Conservation (phyloP, 2,797 vertebrate species). For the Poeciliopsis turneri region DNA sequence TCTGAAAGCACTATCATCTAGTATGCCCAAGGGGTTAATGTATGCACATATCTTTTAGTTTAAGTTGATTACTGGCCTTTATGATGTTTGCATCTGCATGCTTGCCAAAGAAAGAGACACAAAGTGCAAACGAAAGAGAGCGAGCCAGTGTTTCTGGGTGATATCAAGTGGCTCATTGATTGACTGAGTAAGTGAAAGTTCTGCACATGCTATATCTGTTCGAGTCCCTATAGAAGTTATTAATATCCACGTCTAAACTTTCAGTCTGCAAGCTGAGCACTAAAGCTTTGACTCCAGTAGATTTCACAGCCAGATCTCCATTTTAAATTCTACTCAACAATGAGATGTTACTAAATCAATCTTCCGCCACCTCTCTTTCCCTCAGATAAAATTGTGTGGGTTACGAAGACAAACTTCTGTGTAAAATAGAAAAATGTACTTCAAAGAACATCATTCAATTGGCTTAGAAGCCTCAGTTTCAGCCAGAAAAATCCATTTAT, state of each 20-base stretch:
- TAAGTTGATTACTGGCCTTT: conserved; percentile 33
- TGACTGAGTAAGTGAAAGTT: conserved; percentile 10
- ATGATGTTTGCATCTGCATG: conserved; percentile 3
- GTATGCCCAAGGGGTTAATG: conserved; percentile 13
- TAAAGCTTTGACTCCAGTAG: conserved; percentile 18
- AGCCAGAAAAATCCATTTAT: conserved; percentile 50
- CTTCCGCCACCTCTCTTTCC: conserved; percentile 11
- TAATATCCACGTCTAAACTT: conserved; percentile 11
- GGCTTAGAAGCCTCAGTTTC: conserved; percentile 31
- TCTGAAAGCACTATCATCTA: conserved; percentile 13
- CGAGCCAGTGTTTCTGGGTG: neutral
- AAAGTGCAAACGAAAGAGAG: neutral
- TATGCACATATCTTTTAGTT: conserved; percentile 20
- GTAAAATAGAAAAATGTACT: conserved; percentile 49
- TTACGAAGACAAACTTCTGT: conserved; percentile 33
- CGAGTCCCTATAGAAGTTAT: conserved; percentile 8
- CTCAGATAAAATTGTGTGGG: conserved; percentile 15
- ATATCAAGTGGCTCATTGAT: conserved; percentile 19
- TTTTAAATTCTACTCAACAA: conserved; percentile 46
- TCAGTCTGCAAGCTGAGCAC: conserved; percentile 13
- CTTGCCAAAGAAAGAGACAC: conserved; percentile 9
- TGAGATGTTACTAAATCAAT: conserved; percentile 34
- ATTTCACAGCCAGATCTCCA: conserved; percentile 18
- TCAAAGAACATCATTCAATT: conserved; percentile 56
- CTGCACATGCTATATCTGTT: neutral